Conservation (phyloP, 2,797 vertebrate species). For the Cynodonichthys magdalenae region DNA sequence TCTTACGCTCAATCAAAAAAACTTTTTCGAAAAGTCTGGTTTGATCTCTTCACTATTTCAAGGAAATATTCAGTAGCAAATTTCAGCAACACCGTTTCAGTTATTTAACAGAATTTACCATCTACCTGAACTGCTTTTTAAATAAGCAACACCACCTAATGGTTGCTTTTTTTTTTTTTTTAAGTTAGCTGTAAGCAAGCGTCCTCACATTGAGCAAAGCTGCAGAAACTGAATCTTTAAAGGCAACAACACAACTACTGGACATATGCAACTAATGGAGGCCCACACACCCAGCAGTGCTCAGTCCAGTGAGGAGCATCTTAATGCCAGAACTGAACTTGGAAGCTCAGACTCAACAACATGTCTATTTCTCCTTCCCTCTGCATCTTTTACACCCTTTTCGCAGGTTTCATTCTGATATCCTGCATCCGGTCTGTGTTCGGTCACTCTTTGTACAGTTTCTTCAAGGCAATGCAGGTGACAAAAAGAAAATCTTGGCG, state of each 20-base stretch:
- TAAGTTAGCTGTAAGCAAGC: conserved; percentile 49
- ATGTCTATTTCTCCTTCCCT: conserved; percentile 15
- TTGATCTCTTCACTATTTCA: conserved; percentile 45
- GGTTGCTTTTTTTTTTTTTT: conserved; percentile 20
- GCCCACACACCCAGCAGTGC: conserved; percentile 58
- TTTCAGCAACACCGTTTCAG: conserved; percentile 54
- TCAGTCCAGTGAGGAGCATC: conserved; percentile 63
- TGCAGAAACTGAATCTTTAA: conserved; percentile 57
- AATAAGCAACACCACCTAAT: conserved; percentile 30
- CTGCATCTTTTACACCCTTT: conserved; percentile 24
- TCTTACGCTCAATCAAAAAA: conserved; percentile 39
- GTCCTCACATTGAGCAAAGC: conserved; percentile 57
- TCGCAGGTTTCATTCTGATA: conserved; percentile 39
- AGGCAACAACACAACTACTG: conserved; percentile 63
- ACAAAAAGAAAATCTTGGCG: conserved; percentile 13
- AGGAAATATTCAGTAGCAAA: conserved; percentile 72
- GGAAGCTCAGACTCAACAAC: conserved; percentile 65
- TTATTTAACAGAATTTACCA: conserved; percentile 59
- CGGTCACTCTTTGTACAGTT: conserved; percentile 31
- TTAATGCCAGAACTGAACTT: conserved; percentile 49
- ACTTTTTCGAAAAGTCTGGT: conserved; percentile 27
- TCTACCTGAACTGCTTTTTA: conserved; percentile 45
- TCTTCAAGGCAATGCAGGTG: conserved; percentile 36
- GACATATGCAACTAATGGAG: conserved; percentile 61
- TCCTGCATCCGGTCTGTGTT: conserved; percentile 57